Evolutionary conservation across 1,140 invertebrate species (phyloP).

Genomic region (Heliothis subflexa): DNA sequence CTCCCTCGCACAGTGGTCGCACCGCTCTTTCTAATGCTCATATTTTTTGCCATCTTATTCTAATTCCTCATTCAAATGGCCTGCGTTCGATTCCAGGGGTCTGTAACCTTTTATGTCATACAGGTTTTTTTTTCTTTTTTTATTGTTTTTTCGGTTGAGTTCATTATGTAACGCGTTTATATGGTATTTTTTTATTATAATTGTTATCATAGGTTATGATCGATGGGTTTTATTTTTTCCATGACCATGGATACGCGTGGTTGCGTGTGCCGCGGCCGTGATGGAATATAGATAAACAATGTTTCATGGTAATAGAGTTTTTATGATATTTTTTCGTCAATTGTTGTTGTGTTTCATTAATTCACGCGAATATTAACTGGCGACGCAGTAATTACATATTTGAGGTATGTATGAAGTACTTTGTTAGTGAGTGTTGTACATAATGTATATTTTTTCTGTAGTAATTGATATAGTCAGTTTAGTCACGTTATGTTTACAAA

Average conservation of each 20-base stretch:
- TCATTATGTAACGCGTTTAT: slow-evolving; percentile 21
- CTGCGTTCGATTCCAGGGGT: slow-evolving; percentile 77
- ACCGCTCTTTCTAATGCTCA: slow-evolving; percentile 83
- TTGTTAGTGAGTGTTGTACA: neutral
- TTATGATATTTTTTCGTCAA: slow-evolving; percentile 56
- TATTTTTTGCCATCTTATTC: slow-evolving; percentile 85
- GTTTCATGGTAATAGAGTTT: slow-evolving; percentile 55
- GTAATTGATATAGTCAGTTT: slow-evolving; percentile 37
- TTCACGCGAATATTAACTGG: slow-evolving; percentile 39
- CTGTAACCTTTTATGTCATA: slow-evolving; percentile 73
- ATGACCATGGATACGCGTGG: slow-evolving; percentile 52
- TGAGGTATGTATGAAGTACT: slow-evolving; percentile 19
- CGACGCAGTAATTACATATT: slow-evolving; percentile 18
- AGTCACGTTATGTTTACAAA: slow-evolving; percentile 13
- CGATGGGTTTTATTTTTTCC: slow-evolving; percentile 61
- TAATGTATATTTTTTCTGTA: slow-evolving; percentile 21
- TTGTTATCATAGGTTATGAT: slow-evolving; percentile 64
- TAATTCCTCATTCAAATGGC: slow-evolving; percentile 85
- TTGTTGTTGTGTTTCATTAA: slow-evolving; percentile 56
- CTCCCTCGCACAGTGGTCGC: slow-evolving; percentile 64
- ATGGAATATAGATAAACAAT: slow-evolving; percentile 62
- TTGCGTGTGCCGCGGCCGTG: slow-evolving; percentile 56
- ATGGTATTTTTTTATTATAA: slow-evolving; percentile 47
- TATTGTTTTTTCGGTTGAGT: slow-evolving; percentile 41
- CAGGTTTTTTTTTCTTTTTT: slow-evolving; percentile 32